These are phyloP conservation scores for Diloba caeruleocephala DNA, from an alignment of 2,888 invertebrate genomes.

Conservation along the genomic window DNA sequence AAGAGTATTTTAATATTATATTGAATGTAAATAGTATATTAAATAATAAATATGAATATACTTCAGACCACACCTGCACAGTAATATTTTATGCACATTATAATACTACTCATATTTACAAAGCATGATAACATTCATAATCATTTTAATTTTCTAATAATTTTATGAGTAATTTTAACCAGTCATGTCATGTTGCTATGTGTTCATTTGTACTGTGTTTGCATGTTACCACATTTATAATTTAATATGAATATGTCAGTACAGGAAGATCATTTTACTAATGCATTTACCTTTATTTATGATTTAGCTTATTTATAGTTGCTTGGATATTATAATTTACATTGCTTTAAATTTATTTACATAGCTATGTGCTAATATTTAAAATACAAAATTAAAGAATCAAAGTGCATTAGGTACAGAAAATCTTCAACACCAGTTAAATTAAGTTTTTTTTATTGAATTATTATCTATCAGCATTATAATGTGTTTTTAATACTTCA, in stretches of 20 bases:
- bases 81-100: constrained; percentile 33
- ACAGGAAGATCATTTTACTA: constrained; percentile 25
- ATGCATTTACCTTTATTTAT: constrained; percentile 13
- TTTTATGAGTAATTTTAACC: constrained; percentile 17
- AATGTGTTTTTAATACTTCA: constrained; percentile 42
- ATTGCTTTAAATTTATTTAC: constrained; percentile 27
- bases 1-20: constrained; percentile 15
- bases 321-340: constrained; percentile 6
- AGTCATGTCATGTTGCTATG: constrained; percentile 14
- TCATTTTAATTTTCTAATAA: constrained; percentile 20
- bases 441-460: not conserved
- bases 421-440: not conserved
- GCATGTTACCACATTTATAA: constrained; percentile 30
- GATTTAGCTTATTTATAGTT: constrained; percentile 24
- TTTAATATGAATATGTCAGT: constrained; percentile 18
- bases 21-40: constrained; percentile 45
- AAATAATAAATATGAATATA: constrained; percentile 9
- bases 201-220: constrained; percentile 25
- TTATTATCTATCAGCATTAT: constrained; percentile 1
- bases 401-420: not conserved
- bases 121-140: constrained; percentile 51
- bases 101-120: constrained; percentile 48
- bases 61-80: constrained; percentile 49
- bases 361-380: constrained; percentile 9
- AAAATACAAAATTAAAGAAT: not conserved